Percentiles rank a stretch among this genome's conserved stretches.
These are phyloP conservation scores for Diplodus puntazzo DNA, from an alignment of 2,797 vertebrate species.

Conservation along the genomic window DNA sequence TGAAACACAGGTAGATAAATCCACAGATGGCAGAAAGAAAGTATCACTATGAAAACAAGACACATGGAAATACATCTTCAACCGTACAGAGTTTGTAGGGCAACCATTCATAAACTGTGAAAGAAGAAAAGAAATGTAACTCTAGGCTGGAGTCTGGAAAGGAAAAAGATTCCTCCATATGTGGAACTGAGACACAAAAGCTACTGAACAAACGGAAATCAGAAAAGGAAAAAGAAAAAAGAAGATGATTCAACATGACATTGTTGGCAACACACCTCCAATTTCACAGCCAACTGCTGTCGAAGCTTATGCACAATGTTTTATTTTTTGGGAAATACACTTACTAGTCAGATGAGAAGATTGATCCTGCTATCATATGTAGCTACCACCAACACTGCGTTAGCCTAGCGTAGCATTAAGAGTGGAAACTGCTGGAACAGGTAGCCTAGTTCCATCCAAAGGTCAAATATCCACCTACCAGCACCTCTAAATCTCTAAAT, in stretches of 20 bases:
- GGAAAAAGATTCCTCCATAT: neutral
- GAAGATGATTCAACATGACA: constrained; percentile 48
- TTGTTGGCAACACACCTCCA: constrained; percentile 49
- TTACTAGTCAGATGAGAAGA: neutral
- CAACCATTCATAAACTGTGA: constrained; percentile 18
- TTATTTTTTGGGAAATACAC: neutral
- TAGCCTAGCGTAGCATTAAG: constrained; percentile 15
- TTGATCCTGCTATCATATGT: neutral
- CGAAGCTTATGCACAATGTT: constrained; percentile 14
- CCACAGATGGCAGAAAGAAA: constrained; percentile 8
- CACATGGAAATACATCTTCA: neutral
- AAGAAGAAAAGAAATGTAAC: neutral
- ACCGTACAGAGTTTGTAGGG: constrained; percentile 37
- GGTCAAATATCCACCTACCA: no score
- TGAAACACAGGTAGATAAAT: constrained; percentile 24
- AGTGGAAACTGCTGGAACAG: neutral
- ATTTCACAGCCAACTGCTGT: constrained; percentile 49
- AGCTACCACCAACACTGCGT: neutral
- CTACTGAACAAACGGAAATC: neutral
- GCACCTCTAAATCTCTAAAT: neutral
- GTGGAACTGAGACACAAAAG: constrained; percentile 14
- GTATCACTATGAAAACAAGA: neutral
- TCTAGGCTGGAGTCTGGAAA: neutral
- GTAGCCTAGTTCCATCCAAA: neutral
- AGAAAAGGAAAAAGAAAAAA: neutral